These are phyloP conservation scores for Anthopleura xanthogrammica DNA, from an alignment of 92 coral and sea anemone genomes.

Conservation along the genomic window DNA sequence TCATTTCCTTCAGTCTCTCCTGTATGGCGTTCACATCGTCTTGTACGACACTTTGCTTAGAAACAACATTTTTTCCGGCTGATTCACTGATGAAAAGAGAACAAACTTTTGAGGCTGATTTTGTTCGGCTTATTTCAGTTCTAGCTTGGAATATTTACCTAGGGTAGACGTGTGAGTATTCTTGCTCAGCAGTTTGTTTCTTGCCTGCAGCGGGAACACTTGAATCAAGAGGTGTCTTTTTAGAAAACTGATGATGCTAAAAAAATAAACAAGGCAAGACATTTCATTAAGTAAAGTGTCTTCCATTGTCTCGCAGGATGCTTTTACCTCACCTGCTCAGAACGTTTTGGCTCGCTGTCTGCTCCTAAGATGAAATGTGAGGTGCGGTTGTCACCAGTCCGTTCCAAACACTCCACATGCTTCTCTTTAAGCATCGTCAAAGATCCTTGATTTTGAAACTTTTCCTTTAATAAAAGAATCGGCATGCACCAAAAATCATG, in stretches of 20 bases:
- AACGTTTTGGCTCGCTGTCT: conserved; percentile 26
- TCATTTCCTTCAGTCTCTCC: conserved; percentile 37
- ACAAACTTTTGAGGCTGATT: not conserved
- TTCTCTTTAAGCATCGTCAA: conserved; percentile 31
- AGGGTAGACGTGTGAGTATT: conserved; percentile 76
- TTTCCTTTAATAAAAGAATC: conserved; percentile 22
- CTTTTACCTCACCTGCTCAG: too few species aligned
- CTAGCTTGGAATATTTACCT: conserved; percentile 42
- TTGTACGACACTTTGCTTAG: not conserved
- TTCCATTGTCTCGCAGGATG: too few species aligned
- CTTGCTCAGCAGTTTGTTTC: conserved; percentile 61
- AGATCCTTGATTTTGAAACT: conserved; percentile 15
- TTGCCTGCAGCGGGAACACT: conserved; percentile 77
- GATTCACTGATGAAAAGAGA: conserved; percentile 43
- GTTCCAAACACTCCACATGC: conserved; percentile 49
- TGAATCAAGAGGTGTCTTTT: conserved; percentile 60
- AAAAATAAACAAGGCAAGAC: not conserved
- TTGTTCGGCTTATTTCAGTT: not conserved
- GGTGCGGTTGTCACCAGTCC: conserved; percentile 67
- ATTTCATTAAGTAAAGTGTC: not conserved
- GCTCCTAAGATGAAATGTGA: conserved; percentile 84
- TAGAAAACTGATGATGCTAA: conserved; percentile 71
- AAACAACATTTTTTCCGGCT: conserved; percentile 15
- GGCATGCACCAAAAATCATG: too few species aligned
- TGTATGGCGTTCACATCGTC: conserved; percentile 35